These are phyloP conservation scores for Pipistrellus pygmaeus DNA, from an alignment of 2,797 vertebrate genomes.

Conservation along the genomic window DNA sequence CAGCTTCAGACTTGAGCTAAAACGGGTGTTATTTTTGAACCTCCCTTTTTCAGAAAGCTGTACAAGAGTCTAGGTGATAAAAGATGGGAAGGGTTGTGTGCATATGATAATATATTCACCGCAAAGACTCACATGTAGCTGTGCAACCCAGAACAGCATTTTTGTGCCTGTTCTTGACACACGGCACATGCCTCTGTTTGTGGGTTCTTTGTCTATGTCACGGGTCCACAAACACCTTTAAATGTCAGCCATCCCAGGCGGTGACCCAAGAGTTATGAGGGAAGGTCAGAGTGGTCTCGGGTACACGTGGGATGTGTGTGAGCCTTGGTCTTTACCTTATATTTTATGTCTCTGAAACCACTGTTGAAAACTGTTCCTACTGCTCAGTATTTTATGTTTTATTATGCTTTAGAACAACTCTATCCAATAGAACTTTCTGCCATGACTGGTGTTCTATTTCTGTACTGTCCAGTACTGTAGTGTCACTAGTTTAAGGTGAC, in stretches of 20 bases:
- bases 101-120: slow-evolving; percentile 78
- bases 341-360: neutral
- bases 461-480: neutral
- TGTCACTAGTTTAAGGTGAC: neutral
- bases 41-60: slow-evolving; percentile 78
- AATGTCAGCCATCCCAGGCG: neutral
- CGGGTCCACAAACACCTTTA: neutral
- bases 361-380: neutral
- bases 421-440: neutral
- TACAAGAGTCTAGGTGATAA: slow-evolving; percentile 51
- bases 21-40: slow-evolving; percentile 82
- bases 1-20: slow-evolving; percentile 67
- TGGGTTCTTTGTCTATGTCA: neutral
- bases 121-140: slow-evolving; percentile 73
- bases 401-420: neutral
- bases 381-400: neutral
- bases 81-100: slow-evolving; percentile 56
- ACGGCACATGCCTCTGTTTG: slow-evolving; percentile 14
- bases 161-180: slow-evolving; percentile 30
- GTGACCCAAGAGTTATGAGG: neutral
- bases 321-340: neutral
- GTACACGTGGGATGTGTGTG: neutral
- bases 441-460: neutral
- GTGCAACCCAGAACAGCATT: slow-evolving; percentile 49
- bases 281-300: neutral